A percentile compares a stretch with the other conserved stretches of the same genome.
phyloP scores from a whole-genome alignment of 2,797 vertebrate genomes.

The Sebastes taczanowskii region DNA sequence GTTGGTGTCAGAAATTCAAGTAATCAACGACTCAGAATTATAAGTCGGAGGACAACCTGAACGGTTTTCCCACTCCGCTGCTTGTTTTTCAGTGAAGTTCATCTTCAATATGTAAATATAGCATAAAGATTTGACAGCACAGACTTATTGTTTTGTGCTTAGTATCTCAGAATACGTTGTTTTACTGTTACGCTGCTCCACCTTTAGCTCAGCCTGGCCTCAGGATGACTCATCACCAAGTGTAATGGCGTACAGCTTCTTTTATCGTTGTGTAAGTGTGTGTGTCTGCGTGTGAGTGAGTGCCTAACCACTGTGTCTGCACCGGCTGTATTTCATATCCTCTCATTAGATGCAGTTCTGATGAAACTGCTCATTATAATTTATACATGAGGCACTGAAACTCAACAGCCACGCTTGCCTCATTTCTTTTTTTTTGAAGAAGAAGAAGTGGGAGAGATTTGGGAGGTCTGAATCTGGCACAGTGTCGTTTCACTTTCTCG shows the following conservation, averaged over 20 bases:
- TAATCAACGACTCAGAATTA: neutral
- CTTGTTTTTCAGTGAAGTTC: neutral
- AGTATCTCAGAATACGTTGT: neutral
- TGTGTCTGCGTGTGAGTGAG: neutral
- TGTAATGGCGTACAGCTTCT: neutral
- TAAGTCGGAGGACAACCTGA: neutral
- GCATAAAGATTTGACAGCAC: neutral
- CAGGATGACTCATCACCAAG: neutral
- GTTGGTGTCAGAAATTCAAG: no score
- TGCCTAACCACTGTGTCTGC: neutral
- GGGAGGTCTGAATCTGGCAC: slow-evolving; percentile 2
- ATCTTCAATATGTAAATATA: neutral
- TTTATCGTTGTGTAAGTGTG: neutral
- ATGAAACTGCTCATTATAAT: slow-evolving; percentile 41
- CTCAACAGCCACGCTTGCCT: neutral
- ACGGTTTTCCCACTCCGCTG: neutral
- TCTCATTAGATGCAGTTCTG: slow-evolving; percentile 33
- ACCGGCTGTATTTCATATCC: neutral
- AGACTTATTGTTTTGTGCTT: neutral
- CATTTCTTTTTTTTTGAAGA: neutral
- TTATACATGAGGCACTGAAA: slow-evolving; percentile 9
- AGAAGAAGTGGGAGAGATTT: neutral
- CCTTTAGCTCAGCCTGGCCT: neutral
- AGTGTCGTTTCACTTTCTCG: neutral
- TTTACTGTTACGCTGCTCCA: neutral